Evolutionary conservation across 1,140 invertebrate species (phyloP).

Genomic region (Anastrepha obliqua): DNA sequence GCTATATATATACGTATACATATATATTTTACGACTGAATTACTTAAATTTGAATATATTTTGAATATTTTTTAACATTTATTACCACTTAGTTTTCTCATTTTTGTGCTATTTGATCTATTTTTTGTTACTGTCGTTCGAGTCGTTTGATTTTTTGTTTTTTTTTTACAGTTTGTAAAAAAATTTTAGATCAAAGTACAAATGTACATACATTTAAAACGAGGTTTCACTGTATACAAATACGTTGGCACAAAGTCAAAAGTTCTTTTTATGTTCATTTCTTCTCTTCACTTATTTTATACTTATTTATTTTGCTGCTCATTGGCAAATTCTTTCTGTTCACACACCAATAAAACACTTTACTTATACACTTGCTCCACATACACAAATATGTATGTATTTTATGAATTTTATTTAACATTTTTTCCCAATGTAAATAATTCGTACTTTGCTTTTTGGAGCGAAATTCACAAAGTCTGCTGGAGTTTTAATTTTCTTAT

Average conservation of each 20-base stretch:
- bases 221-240: conserved; percentile 9
- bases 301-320: background rate
- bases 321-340: too few relatives aligned
- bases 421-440: conserved; percentile 7
- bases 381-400: background rate
- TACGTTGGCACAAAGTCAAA: conserved; percentile 41
- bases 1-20: too few relatives aligned
- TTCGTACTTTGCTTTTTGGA: background rate
- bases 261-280: background rate
- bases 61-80: background rate
- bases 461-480: conserved; percentile 35
- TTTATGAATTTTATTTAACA: background rate
- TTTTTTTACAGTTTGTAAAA: background rate
- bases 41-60: background rate
- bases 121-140: background rate
- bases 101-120: background rate
- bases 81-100: background rate
- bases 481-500: background rate
- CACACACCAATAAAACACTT: background rate
- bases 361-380: background rate
- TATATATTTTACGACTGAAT: background rate
- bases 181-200: background rate
- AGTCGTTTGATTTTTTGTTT: background rate
- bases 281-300: background rate
- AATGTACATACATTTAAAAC: conserved; percentile 2